Conservation (phyloP, 2,888 invertebrate species). For the Nemotelus pantherinus region DNA sequence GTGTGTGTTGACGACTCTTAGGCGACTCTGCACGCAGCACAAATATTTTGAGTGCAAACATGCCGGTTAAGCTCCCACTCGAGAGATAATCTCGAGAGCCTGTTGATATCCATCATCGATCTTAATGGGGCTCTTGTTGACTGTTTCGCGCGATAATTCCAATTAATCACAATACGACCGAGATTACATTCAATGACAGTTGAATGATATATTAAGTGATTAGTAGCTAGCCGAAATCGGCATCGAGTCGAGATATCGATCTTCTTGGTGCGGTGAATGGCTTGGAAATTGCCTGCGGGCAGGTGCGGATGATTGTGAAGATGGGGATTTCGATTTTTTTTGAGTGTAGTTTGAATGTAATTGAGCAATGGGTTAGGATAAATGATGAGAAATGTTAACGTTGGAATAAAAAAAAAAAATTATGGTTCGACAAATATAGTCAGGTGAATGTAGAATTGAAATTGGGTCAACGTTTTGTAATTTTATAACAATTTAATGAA, state of each 20-base stretch:
- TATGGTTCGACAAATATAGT: no score
- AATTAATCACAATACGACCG: slow-evolving; percentile 44
- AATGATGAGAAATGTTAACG: no score
- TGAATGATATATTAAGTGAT: slow-evolving; percentile 31
- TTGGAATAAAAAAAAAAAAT: no score
- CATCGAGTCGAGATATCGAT: no score
- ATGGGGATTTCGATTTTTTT: not conserved
- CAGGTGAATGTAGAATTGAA: no score
- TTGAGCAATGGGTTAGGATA: not conserved
- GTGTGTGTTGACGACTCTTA: not conserved
- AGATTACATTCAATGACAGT: slow-evolving; percentile 39
- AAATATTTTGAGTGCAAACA: slow-evolving; percentile 15
- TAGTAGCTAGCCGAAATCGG: not conserved
- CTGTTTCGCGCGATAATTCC: slow-evolving; percentile 41
- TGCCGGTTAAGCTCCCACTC: slow-evolving; percentile 33
- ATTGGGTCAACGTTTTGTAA: no score
- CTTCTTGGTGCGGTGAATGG: no score
- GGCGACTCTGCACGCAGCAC: not conserved
- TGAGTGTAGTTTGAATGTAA: not conserved
- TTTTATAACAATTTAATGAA: no score
- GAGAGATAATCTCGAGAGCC: slow-evolving; percentile 38
- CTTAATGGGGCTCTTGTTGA: slow-evolving; percentile 43
- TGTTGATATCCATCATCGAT: slow-evolving; percentile 40
- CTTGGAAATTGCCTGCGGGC: no score
- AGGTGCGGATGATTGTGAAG: no score